Conservation (phyloP, 2,888 invertebrate species). For the Ophonus ardosiacus region DNA sequence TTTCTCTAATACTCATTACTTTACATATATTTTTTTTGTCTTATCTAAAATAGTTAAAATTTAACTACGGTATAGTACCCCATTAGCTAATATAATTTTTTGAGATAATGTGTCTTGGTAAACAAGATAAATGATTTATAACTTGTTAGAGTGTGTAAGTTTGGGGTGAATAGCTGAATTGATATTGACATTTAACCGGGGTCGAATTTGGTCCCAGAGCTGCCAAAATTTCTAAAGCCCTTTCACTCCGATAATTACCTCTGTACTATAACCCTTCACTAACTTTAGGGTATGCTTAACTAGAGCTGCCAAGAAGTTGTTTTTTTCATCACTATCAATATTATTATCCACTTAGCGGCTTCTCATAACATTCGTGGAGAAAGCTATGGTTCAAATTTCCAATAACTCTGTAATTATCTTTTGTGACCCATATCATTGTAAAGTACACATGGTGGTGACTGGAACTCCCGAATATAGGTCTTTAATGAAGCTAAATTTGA, state of each 20-base stretch:
- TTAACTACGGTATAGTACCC: too few relatives aligned
- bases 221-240: constrained; percentile 15
- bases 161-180: neutral
- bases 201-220: neutral
- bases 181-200: constrained; percentile 15
- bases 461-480: too few relatives aligned
- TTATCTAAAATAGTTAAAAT: too few relatives aligned
- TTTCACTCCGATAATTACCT: neutral
- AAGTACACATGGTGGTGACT: too few relatives aligned
- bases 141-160: too few relatives aligned
- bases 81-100: too few relatives aligned
- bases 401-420: neutral
- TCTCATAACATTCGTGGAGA: neutral
- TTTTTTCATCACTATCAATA: neutral
- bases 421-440: neutral
- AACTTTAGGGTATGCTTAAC: neutral
- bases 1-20: too few relatives aligned
- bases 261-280: neutral
- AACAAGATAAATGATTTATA: too few relatives aligned
- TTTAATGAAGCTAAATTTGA: too few relatives aligned
- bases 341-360: neutral
- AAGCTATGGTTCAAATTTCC: neutral
- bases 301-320: neutral
- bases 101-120: too few relatives aligned
- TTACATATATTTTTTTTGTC: too few relatives aligned